A percentile compares a stretch with the other conserved stretches of the same genome.
These are phyloP conservation scores for Hypsibius dujardini DNA, from an alignment of 1,140 invertebrate genomes.

Conservation along the genomic window DNA sequence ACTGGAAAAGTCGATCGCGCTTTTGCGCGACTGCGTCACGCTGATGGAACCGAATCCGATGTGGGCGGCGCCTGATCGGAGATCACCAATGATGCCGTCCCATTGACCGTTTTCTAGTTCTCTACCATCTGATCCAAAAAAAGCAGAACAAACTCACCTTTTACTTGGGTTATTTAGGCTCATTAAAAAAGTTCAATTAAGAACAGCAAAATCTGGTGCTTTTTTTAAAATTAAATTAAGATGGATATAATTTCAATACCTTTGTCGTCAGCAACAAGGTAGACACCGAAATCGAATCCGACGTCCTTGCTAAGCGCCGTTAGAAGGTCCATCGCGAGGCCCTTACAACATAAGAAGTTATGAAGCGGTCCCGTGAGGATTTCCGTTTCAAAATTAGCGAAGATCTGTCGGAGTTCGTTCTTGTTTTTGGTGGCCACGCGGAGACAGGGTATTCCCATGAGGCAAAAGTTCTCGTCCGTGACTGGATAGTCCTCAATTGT, in stretches of 20 bases:
- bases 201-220: no score
- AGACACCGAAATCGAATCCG: conserved; percentile 68
- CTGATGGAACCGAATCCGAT: conserved; percentile 72
- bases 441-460: conserved; percentile 51
- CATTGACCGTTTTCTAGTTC: conserved; percentile 35
- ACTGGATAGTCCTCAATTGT: conserved; percentile 46
- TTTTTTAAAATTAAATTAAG: no score
- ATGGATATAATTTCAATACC: conserved; percentile 21
- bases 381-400: conserved; percentile 43
- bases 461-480: conserved; percentile 57
- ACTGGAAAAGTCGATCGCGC: conserved; percentile 65
- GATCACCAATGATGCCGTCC: conserved; percentile 70
- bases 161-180: no score
- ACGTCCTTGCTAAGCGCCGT: conserved; percentile 62
- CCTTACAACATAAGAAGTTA: conserved; percentile 60
- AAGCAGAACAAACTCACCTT: no score
- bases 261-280: conserved; percentile 55
- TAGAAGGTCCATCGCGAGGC: conserved; percentile 72
- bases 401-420: conserved; percentile 48
- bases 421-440: conserved; percentile 48
- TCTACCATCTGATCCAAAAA: conserved; percentile 23
- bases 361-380: conserved; percentile 33
- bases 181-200: no score
- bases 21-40: conserved; percentile 46
- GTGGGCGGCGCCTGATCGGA: conserved; percentile 63